Base-by-base conservation (phyloP, 2,113 vertebrate genomes). In the Rhinichthys klamathensis region DNA sequence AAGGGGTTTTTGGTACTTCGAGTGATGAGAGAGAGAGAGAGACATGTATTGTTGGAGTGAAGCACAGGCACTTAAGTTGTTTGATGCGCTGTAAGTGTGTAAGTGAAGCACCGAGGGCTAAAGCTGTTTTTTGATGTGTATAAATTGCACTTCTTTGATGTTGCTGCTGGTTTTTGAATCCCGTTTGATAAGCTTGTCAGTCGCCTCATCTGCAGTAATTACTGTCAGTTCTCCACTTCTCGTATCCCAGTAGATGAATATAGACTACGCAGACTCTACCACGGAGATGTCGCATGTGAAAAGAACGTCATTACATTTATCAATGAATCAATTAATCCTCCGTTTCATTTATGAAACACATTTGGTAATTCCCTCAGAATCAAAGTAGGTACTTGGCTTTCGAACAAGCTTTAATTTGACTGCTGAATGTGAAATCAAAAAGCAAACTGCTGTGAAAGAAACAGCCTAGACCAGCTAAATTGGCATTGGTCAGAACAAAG, bases 251-350 rank as follows among this genome's bases (percentile, higher is more conserved):
- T 80, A 84, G 84, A 80, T 61, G 76, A 74, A 88, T 58, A 88
- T 49, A 83, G 60, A 69, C 23, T 73, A 38, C 35, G n/a, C 79
- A 80, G 65, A 21, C 78, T 27, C 77, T 44, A 60, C 73, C 84
- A 69, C 75, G 12, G 8, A 70, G 58, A 80, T 58, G 25, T 58
- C 70, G 73, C 82, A 70, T 32, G 41, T 60, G 70, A 46, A 86
- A 88, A 46, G 56, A 82, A 86, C 27, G 70, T 84, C 80, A 89
- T 84, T 81, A 86, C 5, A n/a, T 77, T 86, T 89, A 87, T 89
- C 88, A 89, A 81, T 70, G 21, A 82, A 89, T 89, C 87, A 89
- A 80, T 86, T 89, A 86, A 89, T 89, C 87, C 85, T 58, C 44
- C 18, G 38, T 82, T 82, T 85, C 72, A 85, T 85, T 88, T 88